Evolutionary conservation across 2,797 vertebrate genomes (phyloP).

Genomic region (Apogon hyalosoma): DNA sequence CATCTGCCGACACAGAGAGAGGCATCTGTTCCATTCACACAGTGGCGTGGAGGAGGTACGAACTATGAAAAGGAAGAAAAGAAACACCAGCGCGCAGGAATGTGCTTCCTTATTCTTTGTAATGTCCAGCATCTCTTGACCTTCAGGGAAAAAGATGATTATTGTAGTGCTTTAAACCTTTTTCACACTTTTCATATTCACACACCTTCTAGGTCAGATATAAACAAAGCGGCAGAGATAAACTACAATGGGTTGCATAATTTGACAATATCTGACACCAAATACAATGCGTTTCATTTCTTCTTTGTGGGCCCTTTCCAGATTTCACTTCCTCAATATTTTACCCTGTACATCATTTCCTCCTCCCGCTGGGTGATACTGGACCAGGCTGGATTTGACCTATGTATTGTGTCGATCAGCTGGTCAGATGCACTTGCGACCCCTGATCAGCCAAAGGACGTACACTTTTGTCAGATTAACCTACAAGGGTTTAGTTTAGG

Average conservation of each 20-base stretch:
- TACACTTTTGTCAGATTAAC: not conserved
- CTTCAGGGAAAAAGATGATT: constrained; percentile 26
- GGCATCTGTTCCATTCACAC: constrained; percentile 79
- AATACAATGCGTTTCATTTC: too few species aligned
- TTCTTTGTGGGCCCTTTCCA: not conserved
- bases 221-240: not conserved
- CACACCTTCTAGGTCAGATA: not conserved
- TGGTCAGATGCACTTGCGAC: constrained; percentile 44
- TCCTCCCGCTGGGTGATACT: constrained; percentile 27
- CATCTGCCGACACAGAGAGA: constrained; percentile 73
- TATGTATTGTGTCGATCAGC: constrained; percentile 48
- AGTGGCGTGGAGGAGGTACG: constrained; percentile 43
- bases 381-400: constrained; percentile 40
- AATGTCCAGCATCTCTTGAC: constrained; percentile 34
- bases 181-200: not conserved
- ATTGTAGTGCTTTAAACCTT: constrained; percentile 8
- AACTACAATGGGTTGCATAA: not conserved
- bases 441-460: constrained; percentile 12
- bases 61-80: constrained; percentile 47
- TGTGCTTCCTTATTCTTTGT: constrained; percentile 55
- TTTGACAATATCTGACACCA: too few species aligned
- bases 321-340: not conserved
- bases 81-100: constrained; percentile 62
- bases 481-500: not conserved
- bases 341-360: constrained; percentile 5